Base-by-base conservation (phyloP, 2,797 vertebrate species). In the Podarcis lilfordi region DNA sequence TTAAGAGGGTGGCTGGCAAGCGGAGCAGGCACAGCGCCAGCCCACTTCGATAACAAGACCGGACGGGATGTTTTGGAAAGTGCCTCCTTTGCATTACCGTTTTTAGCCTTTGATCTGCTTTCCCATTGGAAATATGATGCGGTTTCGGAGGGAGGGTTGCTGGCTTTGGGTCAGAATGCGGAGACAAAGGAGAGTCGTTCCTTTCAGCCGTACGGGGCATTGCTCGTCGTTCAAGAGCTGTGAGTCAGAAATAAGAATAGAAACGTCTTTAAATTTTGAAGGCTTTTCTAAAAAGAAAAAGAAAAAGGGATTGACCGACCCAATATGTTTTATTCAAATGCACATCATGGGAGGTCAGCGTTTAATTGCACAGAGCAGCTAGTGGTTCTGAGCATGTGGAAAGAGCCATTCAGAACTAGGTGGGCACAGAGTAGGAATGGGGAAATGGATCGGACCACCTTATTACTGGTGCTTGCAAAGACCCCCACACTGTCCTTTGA, bases 1-100 rank as follows among this genome's bases (percentile, higher is more conserved):
- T 75, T 85, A 88, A n/a, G 59, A 92, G 91, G 89, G 80, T 87
- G 74, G 0, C 0, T 72, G 82, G 74, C 90, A 84, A 91, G 79
- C 50, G 0, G 0, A 87, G n/a, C 72, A 91, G 94, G 91, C 90
- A 0, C 13, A 32, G 68, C 82, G 92, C 88, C 0, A 0, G 80
- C 61, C 82, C 91, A 72, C 74, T 75, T 92, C 72, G 17, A 2
- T 55, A 85, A 89, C n/a, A 23, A 37, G 32, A 50, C 37, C 0
- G 5, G 55, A 10, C 45, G 45, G 85, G 50, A 61, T 10, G 76
- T 75, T 43, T 89, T 80, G 87, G 68, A 83, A 92, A 2, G 78
- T 45, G 82, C 35, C 9, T 43, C 19, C 86, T 86, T 86, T 29
- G 82, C 0, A 0, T 68, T 80, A 27, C 10, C 27, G 45, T 8